phyloP scores from a whole-genome alignment of 2,113 vertebrate genomes.

The Albula goreensis region DNA sequence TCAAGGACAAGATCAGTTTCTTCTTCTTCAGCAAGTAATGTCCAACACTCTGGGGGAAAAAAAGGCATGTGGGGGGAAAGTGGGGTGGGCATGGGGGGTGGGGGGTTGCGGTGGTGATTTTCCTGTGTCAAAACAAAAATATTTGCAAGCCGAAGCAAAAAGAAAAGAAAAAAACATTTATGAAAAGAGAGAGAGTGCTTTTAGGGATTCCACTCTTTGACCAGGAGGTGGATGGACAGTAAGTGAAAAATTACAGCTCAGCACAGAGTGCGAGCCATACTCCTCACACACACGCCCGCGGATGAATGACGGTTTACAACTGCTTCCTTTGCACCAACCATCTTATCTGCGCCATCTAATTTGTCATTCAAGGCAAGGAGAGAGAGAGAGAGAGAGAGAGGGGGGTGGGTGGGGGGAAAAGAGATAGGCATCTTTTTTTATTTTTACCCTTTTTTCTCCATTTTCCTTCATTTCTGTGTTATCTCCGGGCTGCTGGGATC shows the following conservation, averaged over 20 bases:
- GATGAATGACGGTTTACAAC: slow-evolving; percentile 27
- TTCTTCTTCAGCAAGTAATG: background rate
- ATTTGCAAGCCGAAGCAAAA: slow-evolving; percentile 6
- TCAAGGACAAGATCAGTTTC: background rate
- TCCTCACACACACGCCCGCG: background rate
- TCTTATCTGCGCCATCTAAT: slow-evolving; percentile 35
- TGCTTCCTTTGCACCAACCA: slow-evolving; percentile 22
- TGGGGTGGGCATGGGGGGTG: background rate
- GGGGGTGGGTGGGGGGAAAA: background rate
- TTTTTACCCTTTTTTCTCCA: background rate
- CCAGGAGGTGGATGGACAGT: background rate
- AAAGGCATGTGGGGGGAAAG: background rate
- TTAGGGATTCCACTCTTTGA: background rate
- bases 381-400: background rate
- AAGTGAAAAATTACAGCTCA: slow-evolving; percentile 26
- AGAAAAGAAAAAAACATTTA: background rate
- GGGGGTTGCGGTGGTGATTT: background rate
- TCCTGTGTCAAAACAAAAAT: slow-evolving; percentile 19
- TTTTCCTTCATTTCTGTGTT: background rate
- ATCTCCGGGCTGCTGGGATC: background rate
- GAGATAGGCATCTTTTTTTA: background rate
- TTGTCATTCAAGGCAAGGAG: slow-evolving; percentile 35
- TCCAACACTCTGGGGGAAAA: background rate
- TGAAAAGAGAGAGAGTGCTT: background rate
- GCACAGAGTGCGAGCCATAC: background rate